phyloP scores from a whole-genome alignment of 2,797 vertebrate species.

The Anguilla pacifica region DNA sequence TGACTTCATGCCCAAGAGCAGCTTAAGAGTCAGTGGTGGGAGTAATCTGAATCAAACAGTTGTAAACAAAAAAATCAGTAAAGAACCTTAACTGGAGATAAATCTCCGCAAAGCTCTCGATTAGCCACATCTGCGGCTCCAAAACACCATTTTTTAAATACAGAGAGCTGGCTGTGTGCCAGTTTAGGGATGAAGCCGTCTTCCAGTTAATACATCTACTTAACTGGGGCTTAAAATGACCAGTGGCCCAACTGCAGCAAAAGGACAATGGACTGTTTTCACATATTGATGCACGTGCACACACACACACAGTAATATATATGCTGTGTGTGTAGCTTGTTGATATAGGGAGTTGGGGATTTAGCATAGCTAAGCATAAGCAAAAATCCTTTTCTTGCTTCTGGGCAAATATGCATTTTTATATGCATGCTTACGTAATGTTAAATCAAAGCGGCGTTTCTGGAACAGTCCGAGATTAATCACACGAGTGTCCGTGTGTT shows the following conservation, averaged over 20 bases:
- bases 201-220: neutral
- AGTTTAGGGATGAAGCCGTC: conserved; percentile 43
- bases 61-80: neutral
- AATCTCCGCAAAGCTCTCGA: conserved; percentile 9
- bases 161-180: conserved; percentile 49
- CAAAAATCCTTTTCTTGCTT: no score
- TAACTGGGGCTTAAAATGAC: neutral
- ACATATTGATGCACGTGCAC: neutral
- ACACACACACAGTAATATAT: neutral
- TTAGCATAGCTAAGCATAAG: neutral
- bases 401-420: no score
- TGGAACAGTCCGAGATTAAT: neutral
- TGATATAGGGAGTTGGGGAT: neutral
- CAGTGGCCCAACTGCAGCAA: neutral
- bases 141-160: conserved; percentile 6
- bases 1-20: neutral
- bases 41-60: conserved; percentile 12
- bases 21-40: neutral
- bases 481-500: neutral
- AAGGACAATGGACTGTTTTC: neutral
- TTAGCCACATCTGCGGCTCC: conserved; percentile 22
- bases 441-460: neutral
- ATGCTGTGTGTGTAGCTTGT: neutral
- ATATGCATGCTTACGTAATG: no score
- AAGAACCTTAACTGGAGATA: neutral